Conservation (phyloP, 2,113 vertebrate genomes). For the Arvicanthis niloticus region DNA sequence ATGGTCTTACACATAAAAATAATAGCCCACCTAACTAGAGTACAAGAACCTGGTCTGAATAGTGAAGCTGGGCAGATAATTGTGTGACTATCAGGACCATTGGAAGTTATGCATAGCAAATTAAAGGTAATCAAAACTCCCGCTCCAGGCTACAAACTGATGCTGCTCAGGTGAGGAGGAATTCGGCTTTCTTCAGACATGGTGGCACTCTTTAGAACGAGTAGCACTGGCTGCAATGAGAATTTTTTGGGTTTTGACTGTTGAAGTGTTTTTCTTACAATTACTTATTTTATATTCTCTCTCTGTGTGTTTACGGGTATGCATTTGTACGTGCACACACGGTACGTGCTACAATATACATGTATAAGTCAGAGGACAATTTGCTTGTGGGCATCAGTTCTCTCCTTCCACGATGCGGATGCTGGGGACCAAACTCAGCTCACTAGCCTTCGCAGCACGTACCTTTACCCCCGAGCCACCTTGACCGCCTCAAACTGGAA, state of each 20-base stretch:
- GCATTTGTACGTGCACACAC: too few species aligned
- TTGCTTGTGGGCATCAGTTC: background rate
- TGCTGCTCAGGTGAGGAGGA: slow-evolving; percentile 62
- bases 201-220: background rate
- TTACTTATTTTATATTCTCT: background rate
- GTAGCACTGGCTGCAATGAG: background rate
- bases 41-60: slow-evolving; percentile 19
- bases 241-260: background rate
- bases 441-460: background rate
- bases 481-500: too few species aligned
- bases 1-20: background rate
- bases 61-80: slow-evolving; percentile 62
- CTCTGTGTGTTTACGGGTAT: background rate
- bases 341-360: too few species aligned
- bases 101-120: slow-evolving; percentile 72
- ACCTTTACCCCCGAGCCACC: background rate
- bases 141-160: slow-evolving; percentile 72
- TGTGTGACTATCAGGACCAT: slow-evolving; percentile 67
- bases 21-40: background rate
- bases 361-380: background rate
- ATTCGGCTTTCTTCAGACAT: slow-evolving; percentile 50
- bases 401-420: background rate
- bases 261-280: background rate
- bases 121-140: slow-evolving; percentile 75
- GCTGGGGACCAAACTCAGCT: background rate